Base-by-base conservation (phyloP, 2,888 invertebrate species). In the Dorcus parallelipipedus region DNA sequence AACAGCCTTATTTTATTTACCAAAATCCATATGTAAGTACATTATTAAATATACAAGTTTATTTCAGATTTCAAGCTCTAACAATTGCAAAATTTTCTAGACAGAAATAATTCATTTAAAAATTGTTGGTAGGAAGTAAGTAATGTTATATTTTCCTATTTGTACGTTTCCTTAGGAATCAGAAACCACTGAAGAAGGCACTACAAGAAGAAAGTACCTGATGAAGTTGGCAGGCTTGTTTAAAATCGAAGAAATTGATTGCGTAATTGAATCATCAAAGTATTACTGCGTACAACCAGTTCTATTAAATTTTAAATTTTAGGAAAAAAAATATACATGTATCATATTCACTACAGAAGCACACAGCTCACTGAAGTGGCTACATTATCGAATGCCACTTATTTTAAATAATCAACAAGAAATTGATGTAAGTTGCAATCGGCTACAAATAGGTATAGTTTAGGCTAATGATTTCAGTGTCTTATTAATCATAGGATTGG, bases 331-430 rank as follows among this genome's bases (percentile, higher is more conserved):
- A 45, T 63, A 66, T 52, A 56, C 64, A n/a, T 93, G 89, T 73
- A 84, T 89, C 47, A 81, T 93, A 2, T 86, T 93, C 49, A 93
- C 93, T 10, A 89, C 87, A 81, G 87, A 88, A 45, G 85, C 91
- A 0, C 86, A 87, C 62, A 75, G 81, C 40, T 81, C 84, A 10
- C 74, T 91, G 63, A 81, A 84, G 38, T 89, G 89, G 88, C 78
- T 93, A 52, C 93, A 93, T 78, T 86, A 91, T 69, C 83, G 93
- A 71, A 87, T 89, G 84, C 93, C 93, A 56, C 89, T 91, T n/a
- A 83, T 93, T 67, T 79, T 93, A 47, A 84, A 86, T 56, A 84
- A 82, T 38, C 84, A 88, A 41, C 80, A 86, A 67, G 83, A 87
- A 74, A 81, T 88, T 63, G 75, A 83, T 67, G 89, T 88, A 69